These are phyloP conservation scores for Acyrthosiphon pisum DNA, from an alignment of 1,140 invertebrate species.

Conservation along the genomic window DNA sequence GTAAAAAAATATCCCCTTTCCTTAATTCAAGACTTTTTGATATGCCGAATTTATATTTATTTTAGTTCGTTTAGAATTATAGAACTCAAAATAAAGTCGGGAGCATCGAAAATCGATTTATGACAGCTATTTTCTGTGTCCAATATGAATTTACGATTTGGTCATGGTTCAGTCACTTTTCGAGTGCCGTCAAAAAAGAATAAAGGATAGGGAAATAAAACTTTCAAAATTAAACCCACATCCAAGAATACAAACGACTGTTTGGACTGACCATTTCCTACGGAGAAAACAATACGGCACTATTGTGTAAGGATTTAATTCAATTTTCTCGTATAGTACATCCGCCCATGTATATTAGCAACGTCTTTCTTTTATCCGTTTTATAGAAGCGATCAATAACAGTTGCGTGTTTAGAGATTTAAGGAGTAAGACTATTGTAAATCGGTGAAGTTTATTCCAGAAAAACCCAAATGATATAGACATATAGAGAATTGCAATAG, in stretches of 20 bases:
- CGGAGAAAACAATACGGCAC: slow-evolving; percentile 10
- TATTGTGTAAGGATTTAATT: slow-evolving; percentile 33
- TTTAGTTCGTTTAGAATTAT: not conserved
- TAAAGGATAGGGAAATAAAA: not conserved
- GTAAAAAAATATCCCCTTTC: not conserved
- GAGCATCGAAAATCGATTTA: not conserved
- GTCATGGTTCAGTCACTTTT: not conserved
- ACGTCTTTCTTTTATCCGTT: slow-evolving; percentile 19
- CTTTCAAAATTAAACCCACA: slow-evolving; percentile 17
- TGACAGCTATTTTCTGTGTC: not conserved
- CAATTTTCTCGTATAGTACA: slow-evolving; percentile 12
- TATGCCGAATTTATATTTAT: not conserved
- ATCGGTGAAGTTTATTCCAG: not conserved
- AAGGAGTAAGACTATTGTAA: not conserved
- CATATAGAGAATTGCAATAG: not conserved
- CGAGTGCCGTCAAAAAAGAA: not conserved
- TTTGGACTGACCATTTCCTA: slow-evolving; percentile 35
- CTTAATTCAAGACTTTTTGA: not conserved
- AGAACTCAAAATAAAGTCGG: not conserved
- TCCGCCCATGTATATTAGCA: not conserved
- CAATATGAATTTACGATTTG: not conserved
- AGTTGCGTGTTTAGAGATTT: slow-evolving; percentile 19
- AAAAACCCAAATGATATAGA: not conserved
- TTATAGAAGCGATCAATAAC: slow-evolving; percentile 16
- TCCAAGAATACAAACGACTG: not conserved